A percentile compares a stretch with the other conserved stretches of the same genome.
These are phyloP conservation scores for Chiroxiphia lanceolata DNA, from an alignment of 2,797 vertebrate genomes.

Conservation along the genomic window DNA sequence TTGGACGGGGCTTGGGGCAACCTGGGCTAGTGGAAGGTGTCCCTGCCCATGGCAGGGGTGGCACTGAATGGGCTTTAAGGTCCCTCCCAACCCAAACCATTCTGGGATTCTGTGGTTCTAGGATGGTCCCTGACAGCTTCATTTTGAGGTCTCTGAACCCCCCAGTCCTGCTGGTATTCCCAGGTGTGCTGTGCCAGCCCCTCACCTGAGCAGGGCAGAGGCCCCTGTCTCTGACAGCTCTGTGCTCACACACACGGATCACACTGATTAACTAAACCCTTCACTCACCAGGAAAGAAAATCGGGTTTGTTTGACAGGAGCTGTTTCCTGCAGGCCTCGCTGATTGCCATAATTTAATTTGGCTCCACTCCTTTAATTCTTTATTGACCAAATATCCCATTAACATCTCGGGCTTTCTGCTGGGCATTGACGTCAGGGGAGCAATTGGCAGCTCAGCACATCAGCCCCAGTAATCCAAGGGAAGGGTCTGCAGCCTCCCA, in stretches of 20 bases:
- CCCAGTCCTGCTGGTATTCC: fast-evolving
- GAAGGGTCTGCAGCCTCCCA: not conserved
- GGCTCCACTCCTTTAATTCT: not conserved
- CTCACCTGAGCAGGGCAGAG: fast-evolving
- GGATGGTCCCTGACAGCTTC: not conserved
- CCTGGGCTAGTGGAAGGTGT: not conserved
- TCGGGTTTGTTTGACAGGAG: not conserved
- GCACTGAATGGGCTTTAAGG: no score
- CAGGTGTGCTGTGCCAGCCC: not conserved
- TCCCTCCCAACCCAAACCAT: not conserved
- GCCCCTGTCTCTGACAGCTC: not conserved
- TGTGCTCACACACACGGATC: not conserved
- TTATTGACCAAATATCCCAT: not conserved
- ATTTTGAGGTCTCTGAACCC: not conserved
- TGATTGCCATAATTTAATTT: not conserved
- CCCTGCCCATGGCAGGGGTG: not conserved
- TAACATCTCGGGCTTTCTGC: not conserved
- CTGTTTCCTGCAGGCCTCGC: not conserved
- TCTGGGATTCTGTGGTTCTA: not conserved
- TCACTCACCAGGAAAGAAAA: not conserved
- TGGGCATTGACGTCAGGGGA: not conserved
- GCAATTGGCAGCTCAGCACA: not conserved
- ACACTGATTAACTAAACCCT: not conserved
- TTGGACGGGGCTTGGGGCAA: not conserved
- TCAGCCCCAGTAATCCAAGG: not conserved